Evolutionary conservation across 1,140 invertebrate genomes (phyloP).

Genomic region (Drosophila pachea): DNA sequence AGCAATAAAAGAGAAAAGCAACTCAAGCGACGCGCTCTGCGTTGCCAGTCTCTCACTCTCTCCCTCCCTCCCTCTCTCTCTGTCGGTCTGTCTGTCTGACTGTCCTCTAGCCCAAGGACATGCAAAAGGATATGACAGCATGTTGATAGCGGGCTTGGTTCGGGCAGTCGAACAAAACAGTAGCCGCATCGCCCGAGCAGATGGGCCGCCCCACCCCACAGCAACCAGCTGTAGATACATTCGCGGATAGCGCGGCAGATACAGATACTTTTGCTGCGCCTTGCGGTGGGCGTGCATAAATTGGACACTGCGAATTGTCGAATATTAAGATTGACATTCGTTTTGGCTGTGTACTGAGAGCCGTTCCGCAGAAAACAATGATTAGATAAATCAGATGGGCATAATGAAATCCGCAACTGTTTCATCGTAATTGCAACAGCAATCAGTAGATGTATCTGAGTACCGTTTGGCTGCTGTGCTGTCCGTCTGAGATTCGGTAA

Average conservation of each 20-base stretch:
- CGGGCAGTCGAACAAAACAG: slow-evolving; percentile 46
- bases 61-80: not conserved
- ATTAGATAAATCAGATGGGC: too few relatives aligned
- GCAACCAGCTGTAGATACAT: slow-evolving; percentile 39
- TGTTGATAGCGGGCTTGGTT: slow-evolving; percentile 66
- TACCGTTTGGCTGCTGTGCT: slow-evolving; percentile 13
- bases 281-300: slow-evolving; percentile 63
- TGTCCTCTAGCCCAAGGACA: slow-evolving; percentile 60
- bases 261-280: slow-evolving; percentile 4
- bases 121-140: slow-evolving; percentile 72
- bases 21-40: slow-evolving; percentile 44
- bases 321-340: slow-evolving; percentile 30
- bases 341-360: not conserved
- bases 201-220: not conserved
- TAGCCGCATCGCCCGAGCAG: slow-evolving; percentile 44
- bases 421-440: slow-evolving; percentile 8
- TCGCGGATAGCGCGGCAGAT: slow-evolving; percentile 29
- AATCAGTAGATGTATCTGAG: slow-evolving; percentile 4
- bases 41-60: slow-evolving; percentile 8
- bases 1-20: slow-evolving; percentile 65
- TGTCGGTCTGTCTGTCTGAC: not conserved
- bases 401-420: slow-evolving; percentile 5
- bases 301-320: slow-evolving; percentile 28
- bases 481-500: slow-evolving; percentile 41
- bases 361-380: not conserved